Evolutionary conservation across 2,888 invertebrate species (phyloP).

Genomic region (Dryococelus australis): DNA sequence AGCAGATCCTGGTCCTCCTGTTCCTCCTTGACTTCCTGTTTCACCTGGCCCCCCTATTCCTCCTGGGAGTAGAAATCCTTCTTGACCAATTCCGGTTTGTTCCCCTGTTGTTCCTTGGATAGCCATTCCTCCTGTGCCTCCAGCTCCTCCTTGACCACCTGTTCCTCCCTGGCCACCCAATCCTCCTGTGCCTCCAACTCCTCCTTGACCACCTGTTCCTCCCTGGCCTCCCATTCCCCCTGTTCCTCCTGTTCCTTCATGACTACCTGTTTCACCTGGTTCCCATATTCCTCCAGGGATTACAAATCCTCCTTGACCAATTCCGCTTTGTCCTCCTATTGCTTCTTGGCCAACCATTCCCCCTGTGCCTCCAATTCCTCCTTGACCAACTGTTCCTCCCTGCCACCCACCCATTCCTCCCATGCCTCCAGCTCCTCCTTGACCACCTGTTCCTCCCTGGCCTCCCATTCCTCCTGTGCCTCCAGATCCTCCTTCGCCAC

Average conservation of each 20-base stretch:
- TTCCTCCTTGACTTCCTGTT: constrained; percentile 43
- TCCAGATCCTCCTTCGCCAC: constrained; percentile 54
- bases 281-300: constrained; percentile 50
- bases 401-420: constrained; percentile 39
- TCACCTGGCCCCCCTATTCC: constrained; percentile 38
- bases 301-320: constrained; percentile 50
- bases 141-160: constrained; percentile 40
- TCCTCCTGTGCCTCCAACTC: constrained; percentile 42
- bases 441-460: constrained; percentile 49
- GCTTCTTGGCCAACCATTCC: constrained; percentile 33
- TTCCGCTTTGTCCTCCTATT: constrained; percentile 53
- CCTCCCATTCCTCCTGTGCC: constrained; percentile 40
- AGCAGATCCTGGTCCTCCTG: constrained; percentile 47
- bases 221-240: constrained; percentile 52
- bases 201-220: constrained; percentile 45
- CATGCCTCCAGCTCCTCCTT: constrained; percentile 30
- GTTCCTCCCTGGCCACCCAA: constrained; percentile 42
- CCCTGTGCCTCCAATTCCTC: constrained; percentile 50
- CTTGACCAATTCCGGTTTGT: constrained; percentile 38
- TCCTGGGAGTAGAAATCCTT: constrained; percentile 34
- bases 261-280: constrained; percentile 50
- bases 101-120: constrained; percentile 42
- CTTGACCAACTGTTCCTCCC: constrained; percentile 47
- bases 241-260: constrained; percentile 46
- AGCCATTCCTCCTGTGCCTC: constrained; percentile 44